Conservation (phyloP, 2,113 vertebrate species). For the Seriola quinqueradiata region DNA sequence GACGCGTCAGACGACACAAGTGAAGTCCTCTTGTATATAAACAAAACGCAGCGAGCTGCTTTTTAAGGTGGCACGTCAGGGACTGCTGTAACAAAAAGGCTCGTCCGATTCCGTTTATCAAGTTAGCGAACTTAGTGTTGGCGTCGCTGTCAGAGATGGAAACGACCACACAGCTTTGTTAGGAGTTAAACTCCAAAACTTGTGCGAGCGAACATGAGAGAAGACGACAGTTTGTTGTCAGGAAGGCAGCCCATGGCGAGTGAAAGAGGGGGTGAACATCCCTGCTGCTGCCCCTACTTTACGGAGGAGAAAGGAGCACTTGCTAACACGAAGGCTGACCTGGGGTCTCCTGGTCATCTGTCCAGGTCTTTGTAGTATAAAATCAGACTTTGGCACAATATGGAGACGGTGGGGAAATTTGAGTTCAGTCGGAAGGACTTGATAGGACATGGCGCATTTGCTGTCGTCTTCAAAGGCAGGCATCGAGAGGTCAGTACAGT, state of each 20-base stretch:
- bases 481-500: conserved; percentile 89
- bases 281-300: conserved; percentile 74
- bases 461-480: conserved; percentile 96
- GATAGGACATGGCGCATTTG: conserved; percentile 97
- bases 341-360: conserved; percentile 48
- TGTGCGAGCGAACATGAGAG: conserved; percentile 83
- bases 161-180: conserved; percentile 16
- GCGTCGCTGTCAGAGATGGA: conserved; percentile 46
- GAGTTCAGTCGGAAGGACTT: conserved; percentile 98
- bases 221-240: conserved; percentile 72
- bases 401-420: conserved; percentile 96
- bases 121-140: conserved; percentile 41
- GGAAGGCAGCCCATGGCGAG: conserved; percentile 85
- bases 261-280: conserved; percentile 76
- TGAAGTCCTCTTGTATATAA: conserved; percentile 77
- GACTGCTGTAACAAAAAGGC: conserved; percentile 18
- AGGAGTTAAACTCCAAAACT: conserved; percentile 57
- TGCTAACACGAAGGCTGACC: conserved; percentile 52
- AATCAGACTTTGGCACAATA: conserved; percentile 38
- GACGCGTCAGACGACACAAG: conserved; percentile 35
- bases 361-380: conserved; percentile 42
- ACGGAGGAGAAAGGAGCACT: conserved; percentile 72
- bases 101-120: neutral
- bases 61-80: conserved; percentile 79
- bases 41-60: conserved; percentile 77